Conservation (phyloP, 2,113 vertebrate species). For the Neotragus moschatus region DNA sequence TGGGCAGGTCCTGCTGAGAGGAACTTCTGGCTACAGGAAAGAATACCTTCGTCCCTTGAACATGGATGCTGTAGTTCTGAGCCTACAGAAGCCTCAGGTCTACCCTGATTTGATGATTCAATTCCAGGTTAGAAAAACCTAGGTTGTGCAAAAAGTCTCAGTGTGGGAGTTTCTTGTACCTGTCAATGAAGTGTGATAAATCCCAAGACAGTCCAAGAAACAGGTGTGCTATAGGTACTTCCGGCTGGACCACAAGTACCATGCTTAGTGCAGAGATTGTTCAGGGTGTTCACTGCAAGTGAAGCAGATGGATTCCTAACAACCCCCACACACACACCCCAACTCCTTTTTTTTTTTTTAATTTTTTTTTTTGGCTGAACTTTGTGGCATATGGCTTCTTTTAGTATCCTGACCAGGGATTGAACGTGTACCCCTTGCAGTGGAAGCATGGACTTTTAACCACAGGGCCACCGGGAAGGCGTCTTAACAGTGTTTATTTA, state of each 20-base stretch:
- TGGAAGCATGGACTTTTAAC: not conserved
- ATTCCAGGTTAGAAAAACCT: not conserved
- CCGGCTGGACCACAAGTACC: not conserved
- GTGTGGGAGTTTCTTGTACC: not conserved
- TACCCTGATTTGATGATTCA: not conserved
- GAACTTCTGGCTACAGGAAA: not conserved
- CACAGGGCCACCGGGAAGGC: not conserved
- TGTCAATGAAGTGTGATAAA: not conserved
- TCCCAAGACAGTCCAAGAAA: not conserved
- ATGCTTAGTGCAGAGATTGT: rapidly evolving
- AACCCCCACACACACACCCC: too few relatives aligned
- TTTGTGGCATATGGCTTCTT: not conserved
- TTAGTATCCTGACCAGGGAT: not conserved
- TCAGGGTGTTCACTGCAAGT: not conserved
- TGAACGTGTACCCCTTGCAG: not conserved
- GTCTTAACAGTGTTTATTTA: not conserved
- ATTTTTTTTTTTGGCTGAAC: not conserved
- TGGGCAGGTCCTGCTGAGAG: not conserved
- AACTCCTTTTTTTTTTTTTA: not conserved
- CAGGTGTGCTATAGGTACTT: not conserved
- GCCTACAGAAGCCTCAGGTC: not conserved
- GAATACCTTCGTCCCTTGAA: not conserved
- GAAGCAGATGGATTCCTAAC: not conserved
- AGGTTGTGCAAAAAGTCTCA: not conserved
- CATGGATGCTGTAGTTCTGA: not conserved